Evolutionary conservation across 1,140 invertebrate species (phyloP), one percentile per base, ranked within the genome.

Genomic region (Zelostemma sp.): DNA sequence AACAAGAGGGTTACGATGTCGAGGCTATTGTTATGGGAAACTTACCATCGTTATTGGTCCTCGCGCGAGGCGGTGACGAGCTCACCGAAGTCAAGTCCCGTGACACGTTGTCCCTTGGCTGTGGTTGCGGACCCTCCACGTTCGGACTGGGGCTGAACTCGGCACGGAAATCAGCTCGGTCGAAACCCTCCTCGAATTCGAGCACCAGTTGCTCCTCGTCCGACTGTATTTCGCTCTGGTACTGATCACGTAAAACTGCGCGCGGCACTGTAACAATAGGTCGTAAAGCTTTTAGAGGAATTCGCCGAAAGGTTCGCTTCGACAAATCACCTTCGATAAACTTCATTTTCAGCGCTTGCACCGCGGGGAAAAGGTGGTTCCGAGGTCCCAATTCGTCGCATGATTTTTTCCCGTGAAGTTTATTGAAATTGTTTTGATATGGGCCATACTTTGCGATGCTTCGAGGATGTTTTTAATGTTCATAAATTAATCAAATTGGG

Each of bases 221-320:
- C 6, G 88, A 83, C 78, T 93, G 91, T n/a, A 88, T 80, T 19
- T 89, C 85, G 18, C 90, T 90, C 75, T 93, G 91, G 77, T 91
- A 94, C 68, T 90, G 87, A 64, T 94, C 92, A 67, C 91, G 92
- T 5, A 97, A 82, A 21, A 96, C 93, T 81, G 91, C 91, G 60
- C 93, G 88, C 19, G 93, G 94, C 50, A 96, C 95, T 96, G 83
- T 31, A 86, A 88, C 60, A 48, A 59, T 65, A 74, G 25, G n/a
- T 21, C 9, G 46, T 28, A 56, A 56, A 48, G 4, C 3, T 14
- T 12, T 41, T 48, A 33, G 38, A 45, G 45, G 38, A n/a, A 35
- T 35, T n/a, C n/a, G 6, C 5, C 6, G 33, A 35, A 35, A 35
- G 11, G 43, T 55, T 40, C 14, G 17, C 4, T 35, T 46, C 11